These are phyloP conservation scores for Ashinkailepas kermadecensis DNA, from an alignment of 2,888 invertebrate genomes.

Conservation along the genomic window DNA sequence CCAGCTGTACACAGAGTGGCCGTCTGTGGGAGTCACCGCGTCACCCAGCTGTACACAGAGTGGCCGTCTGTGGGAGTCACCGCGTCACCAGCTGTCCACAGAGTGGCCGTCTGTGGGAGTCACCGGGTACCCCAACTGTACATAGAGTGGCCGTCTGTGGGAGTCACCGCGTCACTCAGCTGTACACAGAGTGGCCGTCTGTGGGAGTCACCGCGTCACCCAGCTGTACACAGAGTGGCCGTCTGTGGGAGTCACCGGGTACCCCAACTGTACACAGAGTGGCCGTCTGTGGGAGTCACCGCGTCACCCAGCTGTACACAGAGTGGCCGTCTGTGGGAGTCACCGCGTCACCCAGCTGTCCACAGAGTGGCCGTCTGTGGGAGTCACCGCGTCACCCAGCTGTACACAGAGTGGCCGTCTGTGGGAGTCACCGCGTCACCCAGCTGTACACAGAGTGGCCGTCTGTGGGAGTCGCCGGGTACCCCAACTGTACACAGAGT, in stretches of 20 bases:
- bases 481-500: constrained; percentile 46
- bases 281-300: constrained; percentile 52
- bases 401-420: constrained; percentile 62
- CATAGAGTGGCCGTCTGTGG: constrained; percentile 62
- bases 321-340: constrained; percentile 61
- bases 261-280: constrained; percentile 46
- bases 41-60: constrained; percentile 42
- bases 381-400: too few relatives aligned
- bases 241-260: constrained; percentile 38
- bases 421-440: constrained; percentile 21
- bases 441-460: constrained; percentile 58
- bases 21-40: constrained; percentile 45
- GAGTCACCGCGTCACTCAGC: too few relatives aligned
- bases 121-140: too few relatives aligned
- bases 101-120: constrained; percentile 61
- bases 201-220: constrained; percentile 21
- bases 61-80: constrained; percentile 55
- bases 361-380: constrained; percentile 62
- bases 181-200: constrained; percentile 62
- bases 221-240: constrained; percentile 58
- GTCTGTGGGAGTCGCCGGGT: constrained; percentile 38
- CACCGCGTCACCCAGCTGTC: too few relatives aligned
- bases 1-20: constrained; percentile 54
- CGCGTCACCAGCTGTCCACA: too few relatives aligned
- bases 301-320: too few relatives aligned